Percentiles rank a stretch among this genome's conserved stretches.
These are phyloP conservation scores for Eospalax fontanierii DNA, from an alignment of 2,797 vertebrate genomes.

Conservation along the genomic window DNA sequence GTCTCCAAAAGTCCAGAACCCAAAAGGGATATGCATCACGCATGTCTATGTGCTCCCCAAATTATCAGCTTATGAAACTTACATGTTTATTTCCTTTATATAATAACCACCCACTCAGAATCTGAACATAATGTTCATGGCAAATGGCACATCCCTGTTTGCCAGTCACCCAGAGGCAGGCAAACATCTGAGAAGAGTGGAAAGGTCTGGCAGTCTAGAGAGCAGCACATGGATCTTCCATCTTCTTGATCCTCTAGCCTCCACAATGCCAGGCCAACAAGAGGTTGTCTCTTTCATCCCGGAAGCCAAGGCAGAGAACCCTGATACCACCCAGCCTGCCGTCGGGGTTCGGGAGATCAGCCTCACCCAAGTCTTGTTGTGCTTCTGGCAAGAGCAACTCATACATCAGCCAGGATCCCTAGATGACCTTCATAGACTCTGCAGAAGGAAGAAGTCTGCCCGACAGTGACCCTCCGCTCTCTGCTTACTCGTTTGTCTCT, in stretches of 20 bases:
- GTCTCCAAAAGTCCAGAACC: neutral
- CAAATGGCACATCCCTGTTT: neutral
- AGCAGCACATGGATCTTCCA: neutral
- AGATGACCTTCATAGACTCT: neutral
- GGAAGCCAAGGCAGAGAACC: neutral
- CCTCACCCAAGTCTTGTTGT: no score
- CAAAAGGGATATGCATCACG: fast-evolving
- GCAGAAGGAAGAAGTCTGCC: neutral
- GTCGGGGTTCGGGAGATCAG: no score
- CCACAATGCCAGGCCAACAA: fast-evolving
- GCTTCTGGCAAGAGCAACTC: neutral
- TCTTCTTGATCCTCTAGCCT: fast-evolving
- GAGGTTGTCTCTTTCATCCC: neutral
- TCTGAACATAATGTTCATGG: neutral
- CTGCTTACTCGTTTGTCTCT: neutral
- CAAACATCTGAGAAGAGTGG: slow-evolving; percentile 1
- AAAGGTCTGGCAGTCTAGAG: fast-evolving
- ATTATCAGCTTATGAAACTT: neutral
- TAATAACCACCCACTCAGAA: neutral
- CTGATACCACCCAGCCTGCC: fast-evolving
- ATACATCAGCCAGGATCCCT: neutral
- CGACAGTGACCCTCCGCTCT: neutral
- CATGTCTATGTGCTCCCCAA: neutral
- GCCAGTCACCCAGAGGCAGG: slow-evolving; percentile 53
- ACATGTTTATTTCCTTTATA: neutral